Base-by-base conservation (phyloP, 2,113 vertebrate species). In the Rafetus swinhoei region DNA sequence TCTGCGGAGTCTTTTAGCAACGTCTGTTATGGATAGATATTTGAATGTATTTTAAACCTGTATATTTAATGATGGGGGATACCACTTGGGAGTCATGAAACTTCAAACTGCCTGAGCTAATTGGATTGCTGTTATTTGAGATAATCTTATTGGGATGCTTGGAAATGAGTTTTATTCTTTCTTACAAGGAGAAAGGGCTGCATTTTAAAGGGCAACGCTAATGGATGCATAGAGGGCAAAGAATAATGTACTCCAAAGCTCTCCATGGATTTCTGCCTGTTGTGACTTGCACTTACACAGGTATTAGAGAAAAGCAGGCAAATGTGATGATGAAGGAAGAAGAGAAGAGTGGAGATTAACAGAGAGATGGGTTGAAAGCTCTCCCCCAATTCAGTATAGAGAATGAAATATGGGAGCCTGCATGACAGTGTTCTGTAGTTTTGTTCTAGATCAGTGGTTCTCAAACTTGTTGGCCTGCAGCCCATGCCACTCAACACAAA, bases 121-220 rank as follows among this genome's bases (percentile, higher is more conserved):
- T 95, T 97, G 84, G 90, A 95, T 96, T 97, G 93, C 88, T 95
- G 95, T 97, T 97, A 96, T 97, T 95, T 95, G 94, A 97, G 96
- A 95, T 97, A 96, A 97, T 96, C 95, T 97, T 97, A 95, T 93
- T 96, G 93, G 92, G 93, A 96, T 95, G 93, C 89, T 95, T 94
- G 80, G 95, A 95, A 97, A 96, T 96, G 18, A 97, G 83, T 96
- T 97, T 95, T 95, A 94, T 87, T 96, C 91, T 95, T 96, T 84
- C 95, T 97, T 97, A 95, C 92, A 95, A 95, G 93, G 95, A 97
- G 88, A 94, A 97, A 96, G 59, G 91, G 35, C 69, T 93, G 53
- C 2, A 0, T 96, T 95, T 97, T 97, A 96, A 97, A 97, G 93
- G 90, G 85, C 93, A 96, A 88, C 69, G 93, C 35, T 97, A 97